Conservation (phyloP, 2,888 invertebrate species). For the Sminthurides aquaticus region DNA sequence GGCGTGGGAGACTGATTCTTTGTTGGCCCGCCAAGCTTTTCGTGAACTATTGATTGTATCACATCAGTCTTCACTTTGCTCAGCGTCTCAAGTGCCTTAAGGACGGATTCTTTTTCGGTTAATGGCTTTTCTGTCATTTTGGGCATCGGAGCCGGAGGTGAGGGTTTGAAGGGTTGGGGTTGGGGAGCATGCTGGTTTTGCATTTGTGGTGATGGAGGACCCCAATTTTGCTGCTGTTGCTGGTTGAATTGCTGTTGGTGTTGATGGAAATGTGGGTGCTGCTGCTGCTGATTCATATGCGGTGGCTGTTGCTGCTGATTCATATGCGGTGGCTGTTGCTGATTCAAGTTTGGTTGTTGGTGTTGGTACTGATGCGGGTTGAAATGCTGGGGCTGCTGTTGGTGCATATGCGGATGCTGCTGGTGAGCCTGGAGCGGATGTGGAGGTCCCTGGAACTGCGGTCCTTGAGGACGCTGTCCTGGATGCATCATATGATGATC, state of each 20-base stretch:
- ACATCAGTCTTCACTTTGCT: conserved; percentile 36
- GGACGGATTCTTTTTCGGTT: conserved; percentile 29
- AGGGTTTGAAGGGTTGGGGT: too few species aligned
- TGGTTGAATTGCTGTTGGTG: conserved; percentile 4
- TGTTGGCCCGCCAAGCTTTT: conserved; percentile 20
- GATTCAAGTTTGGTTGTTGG: background rate
- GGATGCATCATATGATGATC: background rate
- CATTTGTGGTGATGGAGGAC: too few species aligned
- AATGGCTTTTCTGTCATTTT: background rate
- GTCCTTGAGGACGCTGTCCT: background rate
- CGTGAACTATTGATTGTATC: conserved; percentile 33
- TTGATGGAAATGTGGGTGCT: background rate
- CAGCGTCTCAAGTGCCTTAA: conserved; percentile 35
- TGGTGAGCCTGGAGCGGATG: background rate
- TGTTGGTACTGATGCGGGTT: background rate
- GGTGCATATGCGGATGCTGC: background rate
- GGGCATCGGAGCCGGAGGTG: background rate
- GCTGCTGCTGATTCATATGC: background rate
- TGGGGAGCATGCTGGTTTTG: too few species aligned
- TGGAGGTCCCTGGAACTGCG: background rate
- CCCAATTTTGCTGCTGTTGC: conserved; percentile 13
- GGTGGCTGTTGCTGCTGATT: too few species aligned
- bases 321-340: conserved; percentile 4
- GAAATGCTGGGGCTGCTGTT: background rate
- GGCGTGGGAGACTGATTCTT: background rate